Conservation (phyloP, 2,888 invertebrate species). For the Platycnemis pennipes region DNA sequence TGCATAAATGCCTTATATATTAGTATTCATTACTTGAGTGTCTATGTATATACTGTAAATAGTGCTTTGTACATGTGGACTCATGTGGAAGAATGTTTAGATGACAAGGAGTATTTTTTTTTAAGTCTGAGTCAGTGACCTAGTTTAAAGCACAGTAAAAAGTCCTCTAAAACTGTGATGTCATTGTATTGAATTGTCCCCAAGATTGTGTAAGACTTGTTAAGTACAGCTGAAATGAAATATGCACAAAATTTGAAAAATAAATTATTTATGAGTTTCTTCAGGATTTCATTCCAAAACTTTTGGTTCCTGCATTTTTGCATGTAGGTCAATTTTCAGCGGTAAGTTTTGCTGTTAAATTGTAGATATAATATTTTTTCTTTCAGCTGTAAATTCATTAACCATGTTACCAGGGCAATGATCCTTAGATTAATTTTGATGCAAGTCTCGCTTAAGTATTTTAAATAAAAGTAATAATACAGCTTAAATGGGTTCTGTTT, state of each 20-base stretch:
- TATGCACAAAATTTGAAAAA: constrained; percentile 73
- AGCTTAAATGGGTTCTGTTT: not conserved
- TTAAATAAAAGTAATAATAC: not conserved
- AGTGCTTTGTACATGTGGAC: constrained; percentile 82
- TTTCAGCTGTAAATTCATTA: not conserved
- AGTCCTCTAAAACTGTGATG: constrained; percentile 62
- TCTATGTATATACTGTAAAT: constrained; percentile 82
- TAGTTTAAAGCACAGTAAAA: constrained; percentile 68
- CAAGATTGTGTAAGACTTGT: constrained; percentile 71
- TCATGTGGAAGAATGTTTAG: constrained; percentile 67
- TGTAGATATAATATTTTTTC: not conserved
- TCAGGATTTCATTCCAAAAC: not conserved
- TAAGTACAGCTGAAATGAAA: constrained; percentile 72
- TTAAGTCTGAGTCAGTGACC: constrained; percentile 67
- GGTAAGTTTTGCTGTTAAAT: not conserved
- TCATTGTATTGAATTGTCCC: constrained; percentile 59
- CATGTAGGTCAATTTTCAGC: not conserved
- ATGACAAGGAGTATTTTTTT: constrained; percentile 67
- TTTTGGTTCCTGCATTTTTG: not conserved
- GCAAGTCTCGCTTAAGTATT: not conserved
- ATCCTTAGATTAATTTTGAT: not conserved
- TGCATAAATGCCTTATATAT: constrained; percentile 71
- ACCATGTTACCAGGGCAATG: not conserved
- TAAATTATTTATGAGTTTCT: constrained; percentile 74
- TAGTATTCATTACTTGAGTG: constrained; percentile 73